phyloP scores from a whole-genome alignment of 2,113 vertebrate genomes.

The Dasypus novemcinctus region DNA sequence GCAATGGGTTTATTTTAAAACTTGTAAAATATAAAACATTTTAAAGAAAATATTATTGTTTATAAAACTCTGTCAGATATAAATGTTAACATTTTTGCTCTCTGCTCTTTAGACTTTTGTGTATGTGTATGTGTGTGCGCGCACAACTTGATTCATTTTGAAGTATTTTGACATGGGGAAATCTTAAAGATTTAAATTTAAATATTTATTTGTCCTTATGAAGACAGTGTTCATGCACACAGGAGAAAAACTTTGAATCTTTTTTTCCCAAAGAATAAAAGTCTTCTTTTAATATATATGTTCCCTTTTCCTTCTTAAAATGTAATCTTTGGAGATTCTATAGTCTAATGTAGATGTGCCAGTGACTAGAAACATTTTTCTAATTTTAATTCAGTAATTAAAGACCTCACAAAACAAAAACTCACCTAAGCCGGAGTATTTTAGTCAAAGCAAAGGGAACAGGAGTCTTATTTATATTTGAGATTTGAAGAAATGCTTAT shows the following conservation, averaged over 20 bases:
- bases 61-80: not conserved
- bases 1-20: not conserved
- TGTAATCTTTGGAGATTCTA: not conserved
- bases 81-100: not conserved
- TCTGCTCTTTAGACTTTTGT: not conserved
- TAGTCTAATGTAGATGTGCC: not conserved
- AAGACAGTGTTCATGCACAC: not conserved
- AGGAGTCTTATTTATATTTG: constrained; percentile 23
- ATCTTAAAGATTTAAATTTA: constrained; percentile 23
- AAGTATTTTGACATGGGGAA: constrained; percentile 15
- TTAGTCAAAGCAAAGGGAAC: constrained; percentile 2
- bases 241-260: not conserved
- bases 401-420: not conserved
- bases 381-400: constrained; percentile 21
- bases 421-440: not conserved
- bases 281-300: not conserved
- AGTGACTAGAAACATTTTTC: not conserved
- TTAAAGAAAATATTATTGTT: not conserved
- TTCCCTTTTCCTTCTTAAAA: not conserved
- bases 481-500: not conserved
- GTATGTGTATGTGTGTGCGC: not conserved
- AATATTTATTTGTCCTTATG: not conserved
- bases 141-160: not conserved
- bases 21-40: not conserved
- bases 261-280: not conserved